Conservation (phyloP, 2,888 invertebrate species). For the Pseudanteris insignis region DNA sequence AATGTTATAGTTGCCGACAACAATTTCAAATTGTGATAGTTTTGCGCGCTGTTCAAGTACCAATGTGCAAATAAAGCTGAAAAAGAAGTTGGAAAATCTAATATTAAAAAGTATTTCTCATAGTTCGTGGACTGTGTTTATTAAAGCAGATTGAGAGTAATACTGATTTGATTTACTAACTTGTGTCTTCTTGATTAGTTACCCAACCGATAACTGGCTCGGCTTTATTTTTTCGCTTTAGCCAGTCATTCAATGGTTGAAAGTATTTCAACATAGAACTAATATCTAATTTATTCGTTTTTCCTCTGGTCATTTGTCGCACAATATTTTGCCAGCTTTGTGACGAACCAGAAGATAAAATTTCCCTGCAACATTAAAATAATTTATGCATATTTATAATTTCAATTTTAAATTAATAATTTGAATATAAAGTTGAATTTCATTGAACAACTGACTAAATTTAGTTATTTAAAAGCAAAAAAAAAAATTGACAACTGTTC, state of each 20-base stretch:
- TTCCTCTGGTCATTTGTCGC: constrained; percentile 75
- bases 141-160: too few species aligned
- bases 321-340: constrained; percentile 78
- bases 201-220: constrained; percentile 81
- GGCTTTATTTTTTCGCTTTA: constrained; percentile 78
- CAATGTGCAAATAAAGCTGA: constrained; percentile 64
- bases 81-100: constrained; percentile 54
- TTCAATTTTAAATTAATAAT: too few species aligned
- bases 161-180: too few species aligned
- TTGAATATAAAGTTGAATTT: too few species aligned
- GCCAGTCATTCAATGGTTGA: constrained; percentile 80
- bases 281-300: constrained; percentile 78
- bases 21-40: background rate
- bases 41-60: constrained; percentile 50
- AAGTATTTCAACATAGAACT: constrained; percentile 84
- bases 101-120: constrained; percentile 47
- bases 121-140: background rate
- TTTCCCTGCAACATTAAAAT: constrained; percentile 74
- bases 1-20: background rate
- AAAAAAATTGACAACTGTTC: too few species aligned
- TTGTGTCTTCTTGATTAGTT: constrained; percentile 74
- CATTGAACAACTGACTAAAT: too few species aligned
- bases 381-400: too few species aligned
- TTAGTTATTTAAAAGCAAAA: background rate
- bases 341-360: constrained; percentile 76